Evolutionary conservation across 2,888 invertebrate genomes (phyloP).

Genomic region (Ectemnius continuus): DNA sequence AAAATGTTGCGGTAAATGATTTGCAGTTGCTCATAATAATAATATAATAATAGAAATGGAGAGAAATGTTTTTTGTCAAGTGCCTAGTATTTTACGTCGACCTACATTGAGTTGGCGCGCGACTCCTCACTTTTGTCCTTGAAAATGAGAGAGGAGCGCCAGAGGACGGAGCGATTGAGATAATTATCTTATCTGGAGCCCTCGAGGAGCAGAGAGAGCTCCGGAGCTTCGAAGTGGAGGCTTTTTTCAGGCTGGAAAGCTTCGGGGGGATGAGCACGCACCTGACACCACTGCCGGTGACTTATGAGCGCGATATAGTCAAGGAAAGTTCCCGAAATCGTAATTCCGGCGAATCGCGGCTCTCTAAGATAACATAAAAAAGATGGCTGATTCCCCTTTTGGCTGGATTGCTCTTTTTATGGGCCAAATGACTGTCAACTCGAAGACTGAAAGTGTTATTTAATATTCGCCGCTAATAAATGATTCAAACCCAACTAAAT

Average conservation of each 20-base stretch:
- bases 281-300: not conserved
- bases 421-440: too few relatives aligned
- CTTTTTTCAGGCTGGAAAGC: not conserved
- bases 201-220: not conserved
- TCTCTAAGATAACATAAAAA: not conserved
- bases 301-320: slow-evolving; percentile 1
- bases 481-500: too few relatives aligned
- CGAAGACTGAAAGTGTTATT: too few relatives aligned
- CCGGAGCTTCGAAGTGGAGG: too few relatives aligned
- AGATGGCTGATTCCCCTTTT: not conserved
- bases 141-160: not conserved
- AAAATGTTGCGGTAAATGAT: too few relatives aligned
- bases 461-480: too few relatives aligned
- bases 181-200: slow-evolving; percentile 5
- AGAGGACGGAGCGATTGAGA: not conserved
- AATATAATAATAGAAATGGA: too few relatives aligned
- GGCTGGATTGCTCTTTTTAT: too few relatives aligned
- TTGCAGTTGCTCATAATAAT: too few relatives aligned
- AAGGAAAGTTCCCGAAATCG: slow-evolving; percentile 1
- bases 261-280: not conserved
- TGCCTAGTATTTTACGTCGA: too few relatives aligned
- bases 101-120: too few relatives aligned
- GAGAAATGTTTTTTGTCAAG: too few relatives aligned
- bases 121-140: slow-evolving; percentile 1
- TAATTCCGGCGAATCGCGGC: not conserved